Conservation (phyloP, 2,797 vertebrate species). For the Thamnophis elegans region DNA sequence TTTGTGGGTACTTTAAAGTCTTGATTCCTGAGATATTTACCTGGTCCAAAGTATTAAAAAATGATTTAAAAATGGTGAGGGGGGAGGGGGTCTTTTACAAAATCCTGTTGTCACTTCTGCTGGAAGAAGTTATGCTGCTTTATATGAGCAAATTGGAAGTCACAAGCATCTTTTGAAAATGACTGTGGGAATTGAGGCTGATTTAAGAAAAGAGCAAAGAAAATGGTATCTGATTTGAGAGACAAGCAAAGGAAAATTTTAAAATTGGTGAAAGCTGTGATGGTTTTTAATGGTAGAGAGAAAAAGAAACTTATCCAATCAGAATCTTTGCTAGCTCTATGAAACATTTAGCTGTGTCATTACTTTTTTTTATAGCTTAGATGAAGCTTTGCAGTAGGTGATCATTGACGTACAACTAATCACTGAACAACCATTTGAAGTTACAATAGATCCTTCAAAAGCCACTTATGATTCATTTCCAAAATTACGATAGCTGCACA, state of each 20-base stretch:
- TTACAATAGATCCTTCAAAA: neutral
- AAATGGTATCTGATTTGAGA: neutral
- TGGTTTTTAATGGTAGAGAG: neutral
- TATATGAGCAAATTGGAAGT: slow-evolving; percentile 1
- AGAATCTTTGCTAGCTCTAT: neutral
- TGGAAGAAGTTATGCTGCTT: neutral
- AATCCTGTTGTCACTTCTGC: neutral
- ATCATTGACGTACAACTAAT: neutral
- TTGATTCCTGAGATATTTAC: neutral
- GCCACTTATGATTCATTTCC: neutral
- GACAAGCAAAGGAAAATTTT: neutral
- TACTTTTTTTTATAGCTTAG: neutral
- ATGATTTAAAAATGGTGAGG: neutral
- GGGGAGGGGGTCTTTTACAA: neutral
- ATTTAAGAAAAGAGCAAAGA: neutral
- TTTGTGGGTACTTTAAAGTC: neutral
- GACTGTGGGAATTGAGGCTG: neutral
- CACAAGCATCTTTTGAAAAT: neutral
- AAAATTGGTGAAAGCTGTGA: neutral
- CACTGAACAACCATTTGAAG: neutral
- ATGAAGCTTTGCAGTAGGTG: neutral
- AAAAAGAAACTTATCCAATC: neutral
- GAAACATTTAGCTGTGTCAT: neutral
- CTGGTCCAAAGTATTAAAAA: neutral
- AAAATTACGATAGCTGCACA: neutral